Base-by-base conservation (phyloP, 2,797 vertebrate species). In the Takifugu rubripes region DNA sequence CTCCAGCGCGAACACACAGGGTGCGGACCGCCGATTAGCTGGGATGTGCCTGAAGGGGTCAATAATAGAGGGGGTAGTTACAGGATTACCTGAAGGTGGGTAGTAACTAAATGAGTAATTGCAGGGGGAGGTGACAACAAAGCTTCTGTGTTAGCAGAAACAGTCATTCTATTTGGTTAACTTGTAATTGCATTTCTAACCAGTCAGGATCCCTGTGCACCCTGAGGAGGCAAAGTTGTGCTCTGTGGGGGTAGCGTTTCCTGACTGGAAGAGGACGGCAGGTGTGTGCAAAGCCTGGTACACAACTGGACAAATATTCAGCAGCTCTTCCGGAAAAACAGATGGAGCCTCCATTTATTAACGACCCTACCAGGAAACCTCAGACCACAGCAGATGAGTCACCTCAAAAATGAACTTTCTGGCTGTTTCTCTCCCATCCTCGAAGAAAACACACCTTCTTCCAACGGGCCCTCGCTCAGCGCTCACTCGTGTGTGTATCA, bases 1-100 rank as follows among this genome's bases (percentile, higher is more conserved):
- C 61, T 25, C 40, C 49, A 31, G 70, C 86, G 84, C 83, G 82
- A 87, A 75, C 75, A 78, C 21, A 75, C 49, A 70, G 82, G 86
- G 85, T 24, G 82, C 80, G 74, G 77, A 69, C 56, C 78, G 83
- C 79, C 72, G 84, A 73, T 45, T 64, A 59, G 70, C 70, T 66
- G 59, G 36, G 54, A 62, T 53, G 64, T 56, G 68, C 54, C 67
- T 1, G 0, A 56, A 54, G 61, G 64, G 69, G 81, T 80, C 76
- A 71, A 76, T 74, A 70, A 61, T 42, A 58, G 52, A 5, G 14
- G 54, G 59, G 59, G 25, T 43, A 12, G 17, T 21, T 8, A 1
- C 33, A 36, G 70, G 73, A 77, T 82, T 77, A 79, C 51, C 62
- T 51, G 31, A 54, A 58, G 62, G 53, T 65, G 59, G 60, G 68